A percentile compares a stretch with the other conserved stretches of the same genome.
Evolutionary conservation across 2,888 invertebrate species (phyloP).

Genomic region (Bhutanitis thaidina): DNA sequence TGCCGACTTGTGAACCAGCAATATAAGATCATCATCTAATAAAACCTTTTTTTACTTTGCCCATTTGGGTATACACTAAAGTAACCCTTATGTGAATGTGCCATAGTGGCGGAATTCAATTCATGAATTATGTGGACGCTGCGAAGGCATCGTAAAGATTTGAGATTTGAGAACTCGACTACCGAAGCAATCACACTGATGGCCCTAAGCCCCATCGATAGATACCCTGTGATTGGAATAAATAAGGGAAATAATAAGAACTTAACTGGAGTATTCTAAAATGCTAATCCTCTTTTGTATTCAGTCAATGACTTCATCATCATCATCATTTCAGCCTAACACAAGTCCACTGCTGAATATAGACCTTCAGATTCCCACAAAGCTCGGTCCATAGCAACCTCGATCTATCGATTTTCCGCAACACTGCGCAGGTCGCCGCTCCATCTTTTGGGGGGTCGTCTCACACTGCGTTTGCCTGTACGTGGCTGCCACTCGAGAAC

Average conservation of each 20-base stretch:
- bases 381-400: no score
- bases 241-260: background rate
- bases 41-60: constrained; percentile 17
- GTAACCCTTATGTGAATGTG: background rate
- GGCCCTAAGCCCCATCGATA: constrained; percentile 13
- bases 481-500: no score
- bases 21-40: constrained; percentile 15
- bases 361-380: no score
- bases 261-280: no score
- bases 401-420: no score
- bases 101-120: background rate
- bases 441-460: no score
- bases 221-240: background rate
- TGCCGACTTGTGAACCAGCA: constrained; percentile 14
- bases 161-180: constrained; percentile 15
- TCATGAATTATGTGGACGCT: constrained; percentile 12
- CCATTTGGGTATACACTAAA: background rate
- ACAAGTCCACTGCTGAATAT: no score
- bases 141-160: constrained; percentile 18
- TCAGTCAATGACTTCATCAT: constrained; percentile 29
- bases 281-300: no score
- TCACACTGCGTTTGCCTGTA: no score
- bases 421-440: no score
- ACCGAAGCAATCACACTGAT: constrained; percentile 16
- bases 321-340: no score